These are phyloP conservation scores for Hermatobates lingyangjiaoensis DNA, from an alignment of 1,140 invertebrate genomes.

Conservation along the genomic window DNA sequence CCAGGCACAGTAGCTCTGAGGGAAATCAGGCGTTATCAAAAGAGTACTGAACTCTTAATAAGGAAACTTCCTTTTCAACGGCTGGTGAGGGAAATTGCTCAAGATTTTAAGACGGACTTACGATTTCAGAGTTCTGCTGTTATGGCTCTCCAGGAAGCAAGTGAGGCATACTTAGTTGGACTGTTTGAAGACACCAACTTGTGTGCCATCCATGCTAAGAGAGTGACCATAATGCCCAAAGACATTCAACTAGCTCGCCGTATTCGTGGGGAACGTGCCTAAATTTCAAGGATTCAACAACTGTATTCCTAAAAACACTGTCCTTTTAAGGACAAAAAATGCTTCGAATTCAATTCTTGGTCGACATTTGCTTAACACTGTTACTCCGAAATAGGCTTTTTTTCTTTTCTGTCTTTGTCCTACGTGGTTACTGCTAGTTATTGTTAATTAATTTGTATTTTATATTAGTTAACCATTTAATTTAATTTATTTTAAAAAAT, in stretches of 20 bases:
- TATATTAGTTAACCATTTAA: too few relatives aligned
- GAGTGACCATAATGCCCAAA: constrained; percentile 54
- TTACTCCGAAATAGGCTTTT: too few relatives aligned
- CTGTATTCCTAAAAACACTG: constrained; percentile 12
- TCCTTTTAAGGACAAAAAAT: constrained; percentile 22
- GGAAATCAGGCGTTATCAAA: constrained; percentile 74
- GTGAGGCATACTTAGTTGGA: constrained; percentile 44
- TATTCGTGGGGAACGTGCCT: constrained; percentile 28
- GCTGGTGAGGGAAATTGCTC: constrained; percentile 67
- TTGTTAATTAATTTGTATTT: too few relatives aligned
- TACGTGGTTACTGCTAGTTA: too few relatives aligned
- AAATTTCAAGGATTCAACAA: constrained; percentile 15
- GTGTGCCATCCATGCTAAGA: constrained; percentile 48
- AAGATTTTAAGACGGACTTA: constrained; percentile 45
- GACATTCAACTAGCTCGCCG: constrained; percentile 26
- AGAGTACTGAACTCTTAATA: constrained; percentile 63
- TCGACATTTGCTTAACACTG: too few relatives aligned
- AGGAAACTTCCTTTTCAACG: constrained; percentile 71
- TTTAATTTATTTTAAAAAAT: too few relatives aligned
- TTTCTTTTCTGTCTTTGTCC: too few relatives aligned
- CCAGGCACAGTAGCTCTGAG: constrained; percentile 68
- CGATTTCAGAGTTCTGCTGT: constrained; percentile 35
- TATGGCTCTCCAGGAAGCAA: constrained; percentile 39
- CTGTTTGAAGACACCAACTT: constrained; percentile 51
- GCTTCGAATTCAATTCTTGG: too few relatives aligned